A percentile compares a stretch with the other conserved stretches of the same genome.
Evolutionary conservation across 2,113 vertebrate genomes (phyloP).

Genomic region (Thinocorus orbignyianus): DNA sequence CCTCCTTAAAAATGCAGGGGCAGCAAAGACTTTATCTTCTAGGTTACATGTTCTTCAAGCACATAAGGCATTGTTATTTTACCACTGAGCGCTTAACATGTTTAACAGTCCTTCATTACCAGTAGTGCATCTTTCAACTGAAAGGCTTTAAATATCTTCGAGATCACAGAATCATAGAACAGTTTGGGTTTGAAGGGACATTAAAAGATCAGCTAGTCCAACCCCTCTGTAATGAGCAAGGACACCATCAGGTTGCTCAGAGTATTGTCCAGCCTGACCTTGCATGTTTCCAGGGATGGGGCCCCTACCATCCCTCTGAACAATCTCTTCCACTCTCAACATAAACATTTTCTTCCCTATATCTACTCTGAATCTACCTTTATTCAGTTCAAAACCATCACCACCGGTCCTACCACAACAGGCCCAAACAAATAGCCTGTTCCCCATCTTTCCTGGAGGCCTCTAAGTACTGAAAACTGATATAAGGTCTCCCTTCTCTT

Average conservation of each 20-base stretch:
- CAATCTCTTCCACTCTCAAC: background rate
- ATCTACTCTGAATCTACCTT: background rate
- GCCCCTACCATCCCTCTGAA: background rate
- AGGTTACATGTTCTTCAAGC: background rate
- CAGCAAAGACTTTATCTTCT: background rate
- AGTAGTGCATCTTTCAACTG: background rate
- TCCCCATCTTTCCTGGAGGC: background rate
- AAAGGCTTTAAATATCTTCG: background rate
- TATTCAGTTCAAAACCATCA: background rate
- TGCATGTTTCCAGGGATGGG: background rate
- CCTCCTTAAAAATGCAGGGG: background rate
- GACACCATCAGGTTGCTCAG: background rate
- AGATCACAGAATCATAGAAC: background rate
- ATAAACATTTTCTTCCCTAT: background rate
- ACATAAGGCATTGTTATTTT: background rate
- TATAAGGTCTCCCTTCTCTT: background rate
- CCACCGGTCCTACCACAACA: background rate
- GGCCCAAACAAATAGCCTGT: background rate
- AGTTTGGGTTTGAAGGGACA: background rate
- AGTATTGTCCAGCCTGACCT: background rate
- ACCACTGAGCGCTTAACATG: background rate
- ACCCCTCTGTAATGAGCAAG: background rate
- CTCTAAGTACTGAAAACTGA: background rate
- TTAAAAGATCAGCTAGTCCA: background rate
- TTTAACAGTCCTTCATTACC: background rate